Evolutionary conservation across 2,797 vertebrate species (phyloP).

Genomic region (Triplophysa yarkandensis): DNA sequence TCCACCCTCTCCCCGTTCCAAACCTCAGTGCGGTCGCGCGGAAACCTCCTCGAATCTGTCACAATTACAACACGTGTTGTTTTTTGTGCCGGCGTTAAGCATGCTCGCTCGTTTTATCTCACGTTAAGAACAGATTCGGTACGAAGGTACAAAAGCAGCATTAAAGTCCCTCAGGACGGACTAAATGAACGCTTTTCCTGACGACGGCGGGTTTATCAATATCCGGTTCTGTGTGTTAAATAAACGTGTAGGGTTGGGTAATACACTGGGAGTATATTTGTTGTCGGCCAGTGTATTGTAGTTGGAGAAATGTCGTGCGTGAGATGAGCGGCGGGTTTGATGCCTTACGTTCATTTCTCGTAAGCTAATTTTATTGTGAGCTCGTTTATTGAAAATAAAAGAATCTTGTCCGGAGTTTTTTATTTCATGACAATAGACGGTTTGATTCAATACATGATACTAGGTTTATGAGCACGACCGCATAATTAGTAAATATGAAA

Average conservation of each 20-base stretch:
- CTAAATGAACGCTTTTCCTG: slow-evolving; percentile 69
- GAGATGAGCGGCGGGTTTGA: no score
- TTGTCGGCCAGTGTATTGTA: background rate
- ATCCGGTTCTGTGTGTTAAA: slow-evolving; percentile 33
- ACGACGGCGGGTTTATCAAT: slow-evolving; percentile 64
- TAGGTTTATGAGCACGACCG: no score
- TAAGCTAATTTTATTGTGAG: no score
- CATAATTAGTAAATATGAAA: no score
- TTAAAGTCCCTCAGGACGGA: slow-evolving; percentile 48
- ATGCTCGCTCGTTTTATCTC: slow-evolving; percentile 49
- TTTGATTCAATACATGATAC: no score
- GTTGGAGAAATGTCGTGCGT: background rate
- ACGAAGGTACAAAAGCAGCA: slow-evolving; percentile 44
- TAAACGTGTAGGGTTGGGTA: slow-evolving; percentile 6
- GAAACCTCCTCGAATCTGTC: slow-evolving; percentile 50
- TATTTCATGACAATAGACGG: no score
- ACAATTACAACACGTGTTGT: slow-evolving; percentile 60
- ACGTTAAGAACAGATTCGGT: slow-evolving; percentile 54
- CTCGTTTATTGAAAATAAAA: no score
- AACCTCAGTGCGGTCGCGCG: slow-evolving; percentile 22
- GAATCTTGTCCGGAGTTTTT: no score
- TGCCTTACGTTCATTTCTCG: no score
- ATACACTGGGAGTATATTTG: background rate
- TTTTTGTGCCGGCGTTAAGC: slow-evolving; percentile 51
- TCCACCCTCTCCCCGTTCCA: slow-evolving; percentile 17